Conservation (phyloP, 2,797 vertebrate species). For the Gobionotothen gibberifrons region DNA sequence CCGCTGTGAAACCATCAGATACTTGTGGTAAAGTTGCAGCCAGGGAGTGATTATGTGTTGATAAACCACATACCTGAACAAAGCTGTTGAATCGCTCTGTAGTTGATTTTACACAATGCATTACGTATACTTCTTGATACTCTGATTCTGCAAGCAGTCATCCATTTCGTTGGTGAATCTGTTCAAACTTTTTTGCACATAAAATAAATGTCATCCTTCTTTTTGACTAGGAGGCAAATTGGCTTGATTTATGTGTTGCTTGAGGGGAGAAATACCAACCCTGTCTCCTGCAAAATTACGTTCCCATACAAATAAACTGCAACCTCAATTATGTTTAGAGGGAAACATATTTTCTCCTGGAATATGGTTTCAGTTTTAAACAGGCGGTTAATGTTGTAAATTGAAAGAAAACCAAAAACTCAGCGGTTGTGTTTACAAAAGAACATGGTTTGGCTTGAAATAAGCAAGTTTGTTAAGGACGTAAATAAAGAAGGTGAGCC, state of each 20-base stretch:
- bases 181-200: background rate
- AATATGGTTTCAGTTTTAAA: too few species aligned
- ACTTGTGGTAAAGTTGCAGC: conserved; percentile 70
- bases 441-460: too few species aligned
- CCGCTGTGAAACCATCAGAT: conserved; percentile 72
- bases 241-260: background rate
- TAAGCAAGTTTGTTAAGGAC: too few species aligned
- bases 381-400: too few species aligned
- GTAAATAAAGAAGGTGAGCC: too few species aligned
- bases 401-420: too few species aligned
- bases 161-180: background rate
- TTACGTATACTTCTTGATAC: background rate
- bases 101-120: background rate
- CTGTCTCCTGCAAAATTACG: too few species aligned
- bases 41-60: conserved; percentile 46
- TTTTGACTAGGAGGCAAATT: background rate
- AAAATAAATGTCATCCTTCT: background rate
- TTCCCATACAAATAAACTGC: too few species aligned
- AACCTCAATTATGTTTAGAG: too few species aligned
- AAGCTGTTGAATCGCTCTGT: conserved; percentile 9
- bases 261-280: background rate
- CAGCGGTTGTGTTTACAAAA: too few species aligned
- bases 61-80: conserved; percentile 26
- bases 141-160: background rate
- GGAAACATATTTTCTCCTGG: too few species aligned